Base-by-base conservation (phyloP, 2,797 vertebrate genomes). In the Rhabdophis nuchalis region DNA sequence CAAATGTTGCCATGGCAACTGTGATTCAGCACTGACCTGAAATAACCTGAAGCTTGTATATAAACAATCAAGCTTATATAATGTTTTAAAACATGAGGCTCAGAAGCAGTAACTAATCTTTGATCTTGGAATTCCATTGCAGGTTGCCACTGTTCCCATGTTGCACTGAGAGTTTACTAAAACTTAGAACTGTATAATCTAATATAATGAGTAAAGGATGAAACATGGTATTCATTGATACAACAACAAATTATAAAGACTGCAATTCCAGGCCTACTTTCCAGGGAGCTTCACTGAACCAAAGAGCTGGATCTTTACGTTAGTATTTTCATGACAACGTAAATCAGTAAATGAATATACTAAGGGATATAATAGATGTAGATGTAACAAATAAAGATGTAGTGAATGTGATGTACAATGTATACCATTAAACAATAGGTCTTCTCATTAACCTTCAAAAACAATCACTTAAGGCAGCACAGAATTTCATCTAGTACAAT, bases 1-100 rank as follows among this genome's bases (percentile, higher is more conserved):
- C 94, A 96, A 97, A 94, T 91, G 97, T 98, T 97, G 96, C 97
- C 97, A 97, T 97, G 96, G 97, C 32, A 91, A 98, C 97, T 2
- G 95, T 90, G 93, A 95, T 96, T 96, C 96, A 96, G 97, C 96
- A 97, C 96, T 96, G 97, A 96, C 96, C 94, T 94, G 94, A 97
- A 97, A 97, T 96, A 96, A 96, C 95, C 88, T 96, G 91, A 94
- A 96, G 97, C 97, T 95, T 97, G 97, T 60, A 91, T 89, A 52
- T 58, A 90, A 87, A 41, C 60, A 89, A 53, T 36, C 86, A 41
- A 89, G 60, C 13, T 86, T 56, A 86, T 61, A 68, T 86, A 90
- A 86, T 92, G n/a, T 82, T 89, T 82, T 92, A 64, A 53, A 57
- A 25, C 41, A 82, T 86, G 29, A 68, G 8, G 58, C 52, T 86